phyloP scores from a whole-genome alignment of 2,888 invertebrate species.

The Synanthedon vespiformis region DNA sequence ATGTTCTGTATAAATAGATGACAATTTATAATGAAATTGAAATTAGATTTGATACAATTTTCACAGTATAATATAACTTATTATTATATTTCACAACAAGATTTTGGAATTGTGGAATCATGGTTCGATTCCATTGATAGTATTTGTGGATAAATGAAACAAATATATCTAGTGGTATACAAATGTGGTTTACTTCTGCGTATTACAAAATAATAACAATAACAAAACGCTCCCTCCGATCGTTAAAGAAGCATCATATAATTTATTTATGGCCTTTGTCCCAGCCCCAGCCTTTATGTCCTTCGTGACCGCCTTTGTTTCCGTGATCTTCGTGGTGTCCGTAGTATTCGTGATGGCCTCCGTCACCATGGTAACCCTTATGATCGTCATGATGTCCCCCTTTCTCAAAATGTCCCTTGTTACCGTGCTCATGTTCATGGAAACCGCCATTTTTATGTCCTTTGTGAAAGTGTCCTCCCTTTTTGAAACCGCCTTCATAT shows the following conservation, averaged over 20 bases:
- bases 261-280: constrained; percentile 55
- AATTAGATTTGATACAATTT: too few species aligned
- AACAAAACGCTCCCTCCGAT: constrained; percentile 25
- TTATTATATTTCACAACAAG: too few species aligned
- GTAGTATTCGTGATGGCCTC: constrained; percentile 80
- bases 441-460: constrained; percentile 81
- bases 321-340: constrained; percentile 77
- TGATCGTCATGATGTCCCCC: constrained; percentile 83
- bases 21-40: too few species aligned
- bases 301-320: constrained; percentile 82
- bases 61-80: too few species aligned
- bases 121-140: too few species aligned
- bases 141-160: constrained; percentile 3
- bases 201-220: constrained; percentile 50
- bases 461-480: constrained; percentile 84
- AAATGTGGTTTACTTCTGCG: constrained; percentile 2
- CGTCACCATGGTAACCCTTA: constrained; percentile 81
- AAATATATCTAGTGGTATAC: constrained; percentile 18
- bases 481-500: constrained; percentile 80
- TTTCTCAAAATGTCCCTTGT: constrained; percentile 82
- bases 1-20: too few species aligned
- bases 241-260: constrained; percentile 20
- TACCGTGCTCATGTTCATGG: constrained; percentile 81
- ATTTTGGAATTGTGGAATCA: too few species aligned
- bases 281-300: constrained; percentile 83